Conservation (phyloP, 2,113 vertebrate species). For the Gambusia affinis region DNA sequence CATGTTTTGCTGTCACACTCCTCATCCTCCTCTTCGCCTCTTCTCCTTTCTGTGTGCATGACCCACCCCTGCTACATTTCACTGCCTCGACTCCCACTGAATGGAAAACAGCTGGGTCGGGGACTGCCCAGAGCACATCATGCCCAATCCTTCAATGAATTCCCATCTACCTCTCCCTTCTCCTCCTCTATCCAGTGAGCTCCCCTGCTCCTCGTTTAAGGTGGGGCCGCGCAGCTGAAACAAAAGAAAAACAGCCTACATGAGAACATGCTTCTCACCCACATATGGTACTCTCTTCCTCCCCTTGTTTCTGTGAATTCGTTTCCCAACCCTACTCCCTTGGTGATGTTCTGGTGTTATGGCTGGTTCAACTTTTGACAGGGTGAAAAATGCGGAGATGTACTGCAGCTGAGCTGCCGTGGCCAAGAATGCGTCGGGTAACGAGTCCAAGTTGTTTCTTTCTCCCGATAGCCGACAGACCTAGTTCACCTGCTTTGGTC, state of each 20-base stretch:
- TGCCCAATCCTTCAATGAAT: conserved; percentile 76
- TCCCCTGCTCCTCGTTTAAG: conserved; percentile 76
- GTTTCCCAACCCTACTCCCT: conserved; percentile 73
- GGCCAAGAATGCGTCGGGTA: conserved; percentile 57
- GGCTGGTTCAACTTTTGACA: conserved; percentile 92
- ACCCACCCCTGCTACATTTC: conserved; percentile 64
- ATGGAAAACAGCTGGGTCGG: conserved; percentile 78
- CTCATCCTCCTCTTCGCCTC: conserved; percentile 47
- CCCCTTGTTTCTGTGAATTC: conserved; percentile 65
- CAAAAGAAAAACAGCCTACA: conserved; percentile 78
- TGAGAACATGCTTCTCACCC: conserved; percentile 78
- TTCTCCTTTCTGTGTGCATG: conserved; percentile 51
- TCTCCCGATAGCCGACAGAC: conserved; percentile 29
- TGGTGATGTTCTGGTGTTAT: conserved; percentile 68
- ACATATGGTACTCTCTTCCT: conserved; percentile 75
- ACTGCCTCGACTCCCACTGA: conserved; percentile 64
- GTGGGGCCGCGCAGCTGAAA: conserved; percentile 78
- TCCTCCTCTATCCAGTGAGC: conserved; percentile 63
- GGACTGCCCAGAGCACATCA: conserved; percentile 73
- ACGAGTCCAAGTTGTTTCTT: conserved; percentile 59
- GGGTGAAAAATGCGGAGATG: conserved; percentile 88
- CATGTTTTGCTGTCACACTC: conserved; percentile 54
- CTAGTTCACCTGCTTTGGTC: conserved; percentile 51
- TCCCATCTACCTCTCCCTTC: conserved; percentile 69
- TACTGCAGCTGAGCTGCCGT: conserved; percentile 83